Percentiles rank a stretch among this genome's conserved stretches.
Conservation (phyloP, 2,888 invertebrate species). For the Euphydryas editha region DNA sequence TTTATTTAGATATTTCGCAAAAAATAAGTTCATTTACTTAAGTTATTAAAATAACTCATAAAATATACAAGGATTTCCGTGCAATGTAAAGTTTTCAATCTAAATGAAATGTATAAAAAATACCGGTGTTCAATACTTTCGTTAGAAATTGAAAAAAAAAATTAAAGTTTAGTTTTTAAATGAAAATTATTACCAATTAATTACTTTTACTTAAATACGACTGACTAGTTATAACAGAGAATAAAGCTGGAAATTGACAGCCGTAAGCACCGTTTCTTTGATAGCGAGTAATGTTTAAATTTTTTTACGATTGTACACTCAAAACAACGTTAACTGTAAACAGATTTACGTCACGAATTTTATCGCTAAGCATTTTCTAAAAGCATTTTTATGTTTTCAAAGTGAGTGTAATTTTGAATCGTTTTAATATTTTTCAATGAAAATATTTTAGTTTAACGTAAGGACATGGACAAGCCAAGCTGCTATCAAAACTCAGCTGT, state of each 20-base stretch:
- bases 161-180: no score
- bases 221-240: not conserved
- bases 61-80: no score
- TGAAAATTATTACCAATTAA: no score
- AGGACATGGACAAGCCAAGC: no score
- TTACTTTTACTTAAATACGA: not conserved
- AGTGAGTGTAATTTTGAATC: not conserved
- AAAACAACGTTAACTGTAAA: not conserved
- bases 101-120: no score
- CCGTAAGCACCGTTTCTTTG: not conserved
- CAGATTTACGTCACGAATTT: slow-evolving; percentile 1
- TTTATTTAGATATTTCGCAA: no score
- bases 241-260: not conserved
- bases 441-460: not conserved
- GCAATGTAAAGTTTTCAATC: no score
- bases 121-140: no score
- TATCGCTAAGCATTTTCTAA: slow-evolving; percentile 4
- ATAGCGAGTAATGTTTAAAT: not conserved
- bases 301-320: not conserved
- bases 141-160: no score
- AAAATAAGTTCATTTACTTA: no score
- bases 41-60: no score
- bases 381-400: not conserved
- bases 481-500: no score
- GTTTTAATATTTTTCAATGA: not conserved